Evolutionary conservation across 2,797 vertebrate species (phyloP), one percentile per base, ranked within the genome.

Genomic region (Synanceia verrucosa): DNA sequence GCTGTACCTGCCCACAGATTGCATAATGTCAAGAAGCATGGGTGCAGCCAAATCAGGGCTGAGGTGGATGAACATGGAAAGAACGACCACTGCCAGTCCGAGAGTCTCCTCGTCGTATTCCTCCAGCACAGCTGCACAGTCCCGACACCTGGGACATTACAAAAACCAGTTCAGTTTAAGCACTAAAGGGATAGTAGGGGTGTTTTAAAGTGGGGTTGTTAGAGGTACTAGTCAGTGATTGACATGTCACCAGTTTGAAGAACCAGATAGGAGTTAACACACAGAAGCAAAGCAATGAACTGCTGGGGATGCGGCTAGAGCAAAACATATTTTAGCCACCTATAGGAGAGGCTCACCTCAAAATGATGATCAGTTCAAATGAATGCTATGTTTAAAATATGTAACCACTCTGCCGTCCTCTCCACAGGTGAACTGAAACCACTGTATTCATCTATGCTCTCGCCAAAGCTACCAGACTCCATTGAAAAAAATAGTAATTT

Each of bases 51-150:
- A 82, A 86, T 99, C 98, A 0, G 98, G 98, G 84, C 97, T 99
- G 64, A 99, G 92, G 85, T 99, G 98, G 86, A 97, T 97, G 89
- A 99, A 99, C 44, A 98, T 99, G 69, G 98, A 98, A 3, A 99
- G 95, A 39, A 98, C 97, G 60, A 98, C 97, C 23, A 99, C 97
- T 0, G 98, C 97, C 4, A 99, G 91, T 58, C 97, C 94, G 1
- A 99, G 92, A 0, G 98, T 99, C 91, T 99, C 98, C 80, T 99
- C 98, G 31, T 99, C 98, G 1, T 99, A 99, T 78, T 99, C 98
- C 89, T 99, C 98, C 68, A 99, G 94, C 66, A 98, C 91, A 24
- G 98, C 98, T 3, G 97, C 97, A 23, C 98, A 99, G 88, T 99
- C 98, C 16, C 98, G 96, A 84, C 98, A 99, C 83, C 98, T 99